phyloP scores from a whole-genome alignment of 2,888 invertebrate species.

The Ganaspis brasiliensis region DNA sequence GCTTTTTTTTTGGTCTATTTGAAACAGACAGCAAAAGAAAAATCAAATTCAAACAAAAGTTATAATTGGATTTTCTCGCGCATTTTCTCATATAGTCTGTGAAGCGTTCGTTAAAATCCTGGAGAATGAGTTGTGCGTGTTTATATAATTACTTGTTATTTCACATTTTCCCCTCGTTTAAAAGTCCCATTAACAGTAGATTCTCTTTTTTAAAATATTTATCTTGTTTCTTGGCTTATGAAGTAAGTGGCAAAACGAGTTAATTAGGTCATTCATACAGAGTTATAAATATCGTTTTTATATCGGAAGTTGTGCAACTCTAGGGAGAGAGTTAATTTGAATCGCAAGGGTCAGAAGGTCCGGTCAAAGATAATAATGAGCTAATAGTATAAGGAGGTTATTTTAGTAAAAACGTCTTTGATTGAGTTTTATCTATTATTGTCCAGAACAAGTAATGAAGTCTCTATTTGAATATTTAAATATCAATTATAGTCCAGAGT shows the following conservation, averaged over 20 bases:
- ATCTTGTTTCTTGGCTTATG: background rate
- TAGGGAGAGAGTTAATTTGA: slow-evolving; percentile 5
- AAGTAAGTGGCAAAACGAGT: background rate
- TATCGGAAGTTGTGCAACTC: slow-evolving; percentile 19
- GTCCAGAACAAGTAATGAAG: too few species aligned
- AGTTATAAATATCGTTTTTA: background rate
- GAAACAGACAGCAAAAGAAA: slow-evolving; percentile 7
- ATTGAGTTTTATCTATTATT: too few species aligned
- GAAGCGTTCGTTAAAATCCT: slow-evolving; percentile 19
- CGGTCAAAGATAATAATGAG: slow-evolving; percentile 7
- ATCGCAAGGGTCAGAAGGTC: slow-evolving; percentile 12
- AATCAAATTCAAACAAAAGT: slow-evolving; percentile 34
- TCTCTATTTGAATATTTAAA: too few species aligned
- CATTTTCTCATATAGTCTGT: background rate
- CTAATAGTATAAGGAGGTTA: background rate
- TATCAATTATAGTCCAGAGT: too few species aligned
- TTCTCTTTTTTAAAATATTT: slow-evolving; percentile 11
- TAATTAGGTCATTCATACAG: slow-evolving; percentile 34
- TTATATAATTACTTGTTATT: slow-evolving; percentile 34
- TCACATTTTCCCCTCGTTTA: background rate
- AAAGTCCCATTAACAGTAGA: background rate
- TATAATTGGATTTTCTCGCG: slow-evolving; percentile 28
- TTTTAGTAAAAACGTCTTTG: too few species aligned
- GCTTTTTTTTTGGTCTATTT: background rate
- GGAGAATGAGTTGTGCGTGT: slow-evolving; percentile 28